Evolutionary conservation across 2,113 vertebrate species (phyloP), one percentile per base, ranked within the genome.

Genomic region (Piliocolobus tephrosceles): DNA sequence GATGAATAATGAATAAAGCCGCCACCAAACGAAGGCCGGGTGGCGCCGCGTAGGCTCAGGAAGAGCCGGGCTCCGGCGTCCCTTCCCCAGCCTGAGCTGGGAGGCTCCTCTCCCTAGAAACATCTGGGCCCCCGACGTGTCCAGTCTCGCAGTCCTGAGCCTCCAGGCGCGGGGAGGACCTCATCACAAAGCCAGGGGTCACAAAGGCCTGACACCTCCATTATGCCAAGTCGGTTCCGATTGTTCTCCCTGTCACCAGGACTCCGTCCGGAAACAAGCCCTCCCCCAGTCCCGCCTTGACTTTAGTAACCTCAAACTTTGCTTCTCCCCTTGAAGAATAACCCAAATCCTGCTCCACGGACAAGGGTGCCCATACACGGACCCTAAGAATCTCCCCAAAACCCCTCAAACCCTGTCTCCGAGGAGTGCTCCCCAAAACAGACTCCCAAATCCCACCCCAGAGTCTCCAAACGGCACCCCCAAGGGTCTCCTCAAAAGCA

Each of bases 151-250:
- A 35, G 45, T 61, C 45, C 73, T 17, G 8, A 6, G 7, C 57
- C 23, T 38, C 35, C 50, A 57, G 50, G 66, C 8, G 6, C 40
- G 13, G 22, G 47, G 61, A 61, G 30, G 55, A 93, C 66, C 25
- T 82, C 94, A 81, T 86, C 92, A 85, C 30, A 57, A 7, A 84
- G 55, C 58, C 43, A 43, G 85, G 80, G 91, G 94, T 97, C 96
- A 97, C 83, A 97, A 97, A 96, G 92, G 89, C 96, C 91, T 11
- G 43, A 78, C 25, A 91, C 32, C 68, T 58, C 17, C 64, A 88
- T 86, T 87, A 70, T 90, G 95, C 97, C 96, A 95, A 94, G 87
- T 96, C 32, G 52, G 96, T 91, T 78, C 58, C 10, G 32, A 88
- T 81, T 7, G 8, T 94, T 95, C 27, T 25, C 76, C 55, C 88